Base-by-base conservation (phyloP, 2,113 vertebrate genomes). In the Anarrhichthys ocellatus region DNA sequence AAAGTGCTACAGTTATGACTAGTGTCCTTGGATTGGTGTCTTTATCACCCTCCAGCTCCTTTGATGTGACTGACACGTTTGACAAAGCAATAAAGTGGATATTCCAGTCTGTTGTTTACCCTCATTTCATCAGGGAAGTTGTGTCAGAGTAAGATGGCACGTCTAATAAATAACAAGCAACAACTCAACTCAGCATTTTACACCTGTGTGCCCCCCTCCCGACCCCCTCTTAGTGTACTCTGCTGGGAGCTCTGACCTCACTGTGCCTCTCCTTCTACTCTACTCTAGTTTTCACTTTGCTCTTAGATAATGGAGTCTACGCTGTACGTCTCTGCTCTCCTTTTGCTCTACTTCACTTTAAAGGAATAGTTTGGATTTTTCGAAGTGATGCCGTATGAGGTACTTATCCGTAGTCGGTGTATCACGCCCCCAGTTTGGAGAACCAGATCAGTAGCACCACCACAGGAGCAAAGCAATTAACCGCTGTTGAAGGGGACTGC, bases 11-110 rank as follows among this genome's bases (percentile, higher is more conserved):
- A 70, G 36, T 80, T 62, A 52, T 18, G 56, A 83, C 67, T 44
- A n/a, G 72, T 66, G 48, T 84, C 58, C 71, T 80, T 81, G 76
- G 10, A 1, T 75, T 64, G 44, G 65, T 69, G 50, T 72, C 65
- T 66, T 81, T 83, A 38, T 71, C 24, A 2, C 6, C 5, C 24
- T 74, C 32, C 29, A 73, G 77, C 46, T 48, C 59, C 44, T 67
- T 66, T 48, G 13, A 34, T 50, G 50, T 52, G 62, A 85, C 52
- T 59, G 67, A 84, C 82, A 73, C 71, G 58, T 79, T 64, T 77
- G 65, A 17, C 46, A 73, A 85, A 82, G 58, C 46, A 70, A 48
- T 44, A 61, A 65, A 84, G 59, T 54, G 48, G 48, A 62, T 69
- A 3, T 59, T 66, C 54, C 34, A 32, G 24, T 76, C 44, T 24